Evolutionary conservation across 2,888 invertebrate genomes (phyloP).

Genomic region (Parapristionchus giblindavisi): DNA sequence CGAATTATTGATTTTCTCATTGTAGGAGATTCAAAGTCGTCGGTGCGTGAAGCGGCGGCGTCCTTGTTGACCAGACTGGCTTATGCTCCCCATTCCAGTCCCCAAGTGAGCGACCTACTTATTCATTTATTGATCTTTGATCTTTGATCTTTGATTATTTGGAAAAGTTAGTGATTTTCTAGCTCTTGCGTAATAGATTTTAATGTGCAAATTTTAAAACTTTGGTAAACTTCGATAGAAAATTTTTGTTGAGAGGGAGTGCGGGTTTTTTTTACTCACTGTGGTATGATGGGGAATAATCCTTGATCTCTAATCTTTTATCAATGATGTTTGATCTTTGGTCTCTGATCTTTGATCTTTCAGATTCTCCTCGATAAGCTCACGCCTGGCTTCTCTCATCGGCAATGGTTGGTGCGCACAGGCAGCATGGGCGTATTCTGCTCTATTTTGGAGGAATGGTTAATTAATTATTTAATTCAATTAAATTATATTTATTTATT

Average conservation of each 20-base stretch:
- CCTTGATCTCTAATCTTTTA: too few species aligned
- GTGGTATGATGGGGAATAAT: too few species aligned
- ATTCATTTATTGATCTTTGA: neutral
- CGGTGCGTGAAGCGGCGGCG: slow-evolving; percentile 29
- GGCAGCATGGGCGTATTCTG: slow-evolving; percentile 34
- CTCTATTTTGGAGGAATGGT: slow-evolving; percentile 32
- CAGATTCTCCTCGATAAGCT: slow-evolving; percentile 36
- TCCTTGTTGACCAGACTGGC: slow-evolving; percentile 20
- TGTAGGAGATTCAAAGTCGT: slow-evolving; percentile 35
- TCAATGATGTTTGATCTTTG: too few species aligned
- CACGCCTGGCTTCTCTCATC: slow-evolving; percentile 29
- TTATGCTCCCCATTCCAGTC: slow-evolving; percentile 33
- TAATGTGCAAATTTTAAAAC: too few species aligned
- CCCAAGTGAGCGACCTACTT: too few species aligned
- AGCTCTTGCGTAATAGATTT: too few species aligned
- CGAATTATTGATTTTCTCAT: too few species aligned
- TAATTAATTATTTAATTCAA: neutral
- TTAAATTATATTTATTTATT: too few species aligned
- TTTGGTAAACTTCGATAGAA: too few species aligned
- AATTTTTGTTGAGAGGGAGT: too few species aligned
- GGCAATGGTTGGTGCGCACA: slow-evolving; percentile 31
- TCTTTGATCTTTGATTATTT: slow-evolving; percentile 5
- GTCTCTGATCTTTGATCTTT: slow-evolving; percentile 5
- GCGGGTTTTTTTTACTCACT: too few species aligned
- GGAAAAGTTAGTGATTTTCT: too few species aligned